A percentile compares a stretch with the other conserved stretches of the same genome.
Conservation (phyloP, 1,140 invertebrate species). For the Drosophila chauvacae region DNA sequence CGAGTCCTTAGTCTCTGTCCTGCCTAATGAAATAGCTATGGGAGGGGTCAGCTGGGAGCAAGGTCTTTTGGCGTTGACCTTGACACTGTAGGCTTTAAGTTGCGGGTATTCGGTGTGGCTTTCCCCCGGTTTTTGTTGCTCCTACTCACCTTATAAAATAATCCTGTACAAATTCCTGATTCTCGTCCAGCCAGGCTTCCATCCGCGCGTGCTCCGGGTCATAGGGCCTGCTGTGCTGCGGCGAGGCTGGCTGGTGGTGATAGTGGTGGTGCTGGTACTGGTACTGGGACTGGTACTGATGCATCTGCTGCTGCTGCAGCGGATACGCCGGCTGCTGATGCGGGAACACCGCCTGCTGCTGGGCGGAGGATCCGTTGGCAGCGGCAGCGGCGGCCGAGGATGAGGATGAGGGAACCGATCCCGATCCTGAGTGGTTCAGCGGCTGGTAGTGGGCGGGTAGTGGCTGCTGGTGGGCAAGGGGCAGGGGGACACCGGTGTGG, state of each 20-base stretch:
- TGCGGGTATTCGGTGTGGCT: too few relatives aligned
- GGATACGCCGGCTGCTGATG: constrained; percentile 31
- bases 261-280: constrained; percentile 61
- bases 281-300: constrained; percentile 50
- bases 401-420: constrained; percentile 48
- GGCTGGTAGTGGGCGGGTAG: constrained; percentile 70
- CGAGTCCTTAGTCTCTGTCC: constrained; percentile 2
- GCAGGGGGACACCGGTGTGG: constrained; percentile 85
- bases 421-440: constrained; percentile 52
- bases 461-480: constrained; percentile 77
- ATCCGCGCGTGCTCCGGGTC: constrained; percentile 93
- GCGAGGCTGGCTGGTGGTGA: constrained; percentile 84
- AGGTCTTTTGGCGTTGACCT: constrained; percentile 14
- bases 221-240: constrained; percentile 86
- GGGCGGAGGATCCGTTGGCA: constrained; percentile 48
- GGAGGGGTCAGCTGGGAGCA: background rate
- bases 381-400: constrained; percentile 8
- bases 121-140: background rate
- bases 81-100: background rate
- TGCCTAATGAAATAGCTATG: constrained; percentile 6
- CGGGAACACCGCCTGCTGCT: constrained; percentile 32
- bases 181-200: constrained; percentile 97
- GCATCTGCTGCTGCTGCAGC: constrained; percentile 48
- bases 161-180: constrained; percentile 97
- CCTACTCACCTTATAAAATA: constrained; percentile 93